Evolutionary conservation across 1,140 invertebrate species (phyloP), one percentile per base, ranked within the genome.

Genomic region (Penaeus japonicus): DNA sequence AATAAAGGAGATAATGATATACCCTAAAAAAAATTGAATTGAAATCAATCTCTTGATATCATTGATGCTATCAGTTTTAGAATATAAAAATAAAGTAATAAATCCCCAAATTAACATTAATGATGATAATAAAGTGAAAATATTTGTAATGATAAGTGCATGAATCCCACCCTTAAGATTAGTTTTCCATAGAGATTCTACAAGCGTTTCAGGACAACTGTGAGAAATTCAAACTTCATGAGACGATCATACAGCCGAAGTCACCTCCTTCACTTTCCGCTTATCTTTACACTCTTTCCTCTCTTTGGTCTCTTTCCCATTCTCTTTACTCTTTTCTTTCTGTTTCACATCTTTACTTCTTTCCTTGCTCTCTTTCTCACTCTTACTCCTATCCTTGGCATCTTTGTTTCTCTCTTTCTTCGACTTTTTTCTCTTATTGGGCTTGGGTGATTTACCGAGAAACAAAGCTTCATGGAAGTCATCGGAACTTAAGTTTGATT

Each of bases 381-480:
- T 20, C 79, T 90, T 84, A 75, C 78, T 65, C 32, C 87, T 78
- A 22, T 89, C 87, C 54, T 90, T 90, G 32, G 82, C 70, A 80
- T 87, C 90, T 62, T 87, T 89, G 53, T 87, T 89, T 39, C 90
- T 77, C n/a, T 91, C 90, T 77, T 89, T 85, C 77, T 91, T 91
- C 3, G 90, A 91, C 47, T 88, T 87, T 73, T 90, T 90, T 70
- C 89, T 86, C 54, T 90, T 90, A 4, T 85, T 85, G 47, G 89
- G 89, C 84, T 94, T 94, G 0, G 94, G 94, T 7, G 94, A 94
- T 73, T 93, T 91, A 90, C 94, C 94, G 53, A 94, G 91, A 89
- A 95, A 95, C 4, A 95, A 91, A 22, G 94, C 94, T 91, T 95
- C 94, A 90, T 95, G 94, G 91, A 95, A 95, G 91, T 94, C 94